phyloP scores from a whole-genome alignment of 37 sponge, comb jelly and placozoan genomes.

The Oopsacas minuta region DNA sequence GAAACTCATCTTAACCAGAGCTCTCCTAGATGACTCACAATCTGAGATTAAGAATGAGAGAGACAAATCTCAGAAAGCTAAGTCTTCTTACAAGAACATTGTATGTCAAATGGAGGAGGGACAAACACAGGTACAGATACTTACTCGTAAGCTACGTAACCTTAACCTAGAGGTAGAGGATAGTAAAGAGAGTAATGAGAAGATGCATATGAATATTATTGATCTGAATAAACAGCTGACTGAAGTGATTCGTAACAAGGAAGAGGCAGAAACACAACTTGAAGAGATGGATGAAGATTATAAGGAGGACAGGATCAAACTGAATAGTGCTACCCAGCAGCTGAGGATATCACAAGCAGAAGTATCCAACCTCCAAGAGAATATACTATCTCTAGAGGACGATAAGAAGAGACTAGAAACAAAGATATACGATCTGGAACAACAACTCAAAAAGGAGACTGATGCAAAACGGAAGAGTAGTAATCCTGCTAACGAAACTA shows the following conservation, averaged over 20 bases:
- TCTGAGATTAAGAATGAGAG: slow-evolving; percentile 36
- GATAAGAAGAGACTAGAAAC: background rate
- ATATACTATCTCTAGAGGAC: background rate
- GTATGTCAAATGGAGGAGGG: background rate
- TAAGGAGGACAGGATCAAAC: background rate
- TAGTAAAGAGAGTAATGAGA: slow-evolving; percentile 54
- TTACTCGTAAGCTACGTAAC: background rate
- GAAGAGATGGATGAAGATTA: slow-evolving; percentile 85
- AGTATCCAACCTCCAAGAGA: background rate
- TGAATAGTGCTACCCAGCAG: background rate
- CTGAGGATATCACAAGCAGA: background rate
- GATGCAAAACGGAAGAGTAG: background rate
- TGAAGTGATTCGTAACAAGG: slow-evolving; percentile 57
- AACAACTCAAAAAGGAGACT: background rate
- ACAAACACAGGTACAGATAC: background rate
- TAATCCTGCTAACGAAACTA: background rate
- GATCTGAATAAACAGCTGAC: slow-evolving; percentile 30
- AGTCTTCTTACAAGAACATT: background rate
- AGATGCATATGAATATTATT: slow-evolving; percentile 61
- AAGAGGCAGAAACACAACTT: slow-evolving; percentile 69
- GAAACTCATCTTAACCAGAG: slow-evolving; percentile 37
- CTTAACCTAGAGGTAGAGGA: slow-evolving; percentile 41
- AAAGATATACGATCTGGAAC: background rate
- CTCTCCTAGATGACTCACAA: slow-evolving; percentile 37
- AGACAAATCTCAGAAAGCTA: background rate